A percentile compares a stretch with the other conserved stretches of the same genome.
These are phyloP conservation scores for Heliconius eleuchia DNA, from an alignment of 1,140 invertebrate species.

Conservation along the genomic window DNA sequence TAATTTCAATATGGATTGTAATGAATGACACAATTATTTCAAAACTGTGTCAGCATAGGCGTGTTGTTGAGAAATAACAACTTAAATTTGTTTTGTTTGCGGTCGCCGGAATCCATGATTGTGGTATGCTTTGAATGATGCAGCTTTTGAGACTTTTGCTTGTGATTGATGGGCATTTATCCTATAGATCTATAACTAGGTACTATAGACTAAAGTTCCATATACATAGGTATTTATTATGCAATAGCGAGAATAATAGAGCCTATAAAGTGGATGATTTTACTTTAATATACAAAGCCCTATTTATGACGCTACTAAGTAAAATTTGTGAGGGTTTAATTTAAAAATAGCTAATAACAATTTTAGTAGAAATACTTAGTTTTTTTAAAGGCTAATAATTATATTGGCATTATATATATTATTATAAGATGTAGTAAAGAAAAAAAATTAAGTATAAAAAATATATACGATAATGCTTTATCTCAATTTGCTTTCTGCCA, in stretches of 20 bases:
- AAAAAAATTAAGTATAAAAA: no score
- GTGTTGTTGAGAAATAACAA: slow-evolving; percentile 10
- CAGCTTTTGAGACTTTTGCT: slow-evolving; percentile 1
- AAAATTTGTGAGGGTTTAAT: background rate
- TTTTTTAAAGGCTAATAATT: no score
- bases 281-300: no score
- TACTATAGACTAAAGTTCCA: no score
- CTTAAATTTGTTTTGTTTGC: slow-evolving; percentile 12
- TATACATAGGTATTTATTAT: background rate
- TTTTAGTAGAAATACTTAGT: background rate
- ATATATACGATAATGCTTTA: no score
- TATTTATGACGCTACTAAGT: no score
- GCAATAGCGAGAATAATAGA: background rate
- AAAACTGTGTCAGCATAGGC: slow-evolving; percentile 1
- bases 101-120: background rate
- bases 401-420: no score
- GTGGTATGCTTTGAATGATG: slow-evolving; percentile 7
- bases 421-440: no score
- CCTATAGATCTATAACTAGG: background rate
- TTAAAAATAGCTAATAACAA: background rate
- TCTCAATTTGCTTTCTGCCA: background rate
- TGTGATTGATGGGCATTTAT: slow-evolving; percentile 2
- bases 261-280: no score
- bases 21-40: background rate
- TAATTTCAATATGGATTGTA: background rate